phyloP scores from a whole-genome alignment of 2,113 vertebrate species.

The Chloropsis cyanopogon region DNA sequence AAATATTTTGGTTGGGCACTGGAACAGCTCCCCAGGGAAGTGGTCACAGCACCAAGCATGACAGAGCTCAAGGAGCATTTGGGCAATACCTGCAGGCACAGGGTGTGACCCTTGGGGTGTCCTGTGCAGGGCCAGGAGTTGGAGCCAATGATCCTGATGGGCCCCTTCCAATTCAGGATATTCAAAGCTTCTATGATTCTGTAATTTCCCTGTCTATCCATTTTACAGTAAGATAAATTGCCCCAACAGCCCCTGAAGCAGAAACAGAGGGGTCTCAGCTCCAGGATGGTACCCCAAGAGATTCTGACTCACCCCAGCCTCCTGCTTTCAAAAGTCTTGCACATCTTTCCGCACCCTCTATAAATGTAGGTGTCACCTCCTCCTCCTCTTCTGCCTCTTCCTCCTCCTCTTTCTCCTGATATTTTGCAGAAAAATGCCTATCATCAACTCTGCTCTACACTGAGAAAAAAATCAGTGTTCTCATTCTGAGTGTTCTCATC shows the following conservation, averaged over 20 bases:
- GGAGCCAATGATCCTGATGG: not conserved
- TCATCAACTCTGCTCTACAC: not conserved
- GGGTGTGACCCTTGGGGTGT: not conserved
- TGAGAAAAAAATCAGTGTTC: not conserved
- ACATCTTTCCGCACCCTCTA: not conserved
- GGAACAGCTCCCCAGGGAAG: not conserved
- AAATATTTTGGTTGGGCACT: not conserved
- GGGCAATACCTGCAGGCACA: not conserved
- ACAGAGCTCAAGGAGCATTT: not conserved
- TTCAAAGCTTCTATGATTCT: not conserved
- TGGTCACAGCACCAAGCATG: not conserved
- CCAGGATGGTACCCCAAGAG: not conserved
- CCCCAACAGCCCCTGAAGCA: not conserved
- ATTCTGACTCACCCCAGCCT: not conserved
- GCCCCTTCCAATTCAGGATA: not conserved
- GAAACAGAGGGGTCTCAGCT: not conserved
- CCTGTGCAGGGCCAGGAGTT: not conserved
- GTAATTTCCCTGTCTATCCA: no score
- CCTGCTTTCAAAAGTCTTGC: not conserved
- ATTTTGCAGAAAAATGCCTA: not conserved
- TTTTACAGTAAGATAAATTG: not conserved
- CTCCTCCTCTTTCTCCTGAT: not conserved
- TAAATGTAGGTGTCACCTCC: not conserved
- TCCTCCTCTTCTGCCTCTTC: not conserved
- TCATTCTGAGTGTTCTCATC: not conserved